Conservation (phyloP, 2,888 invertebrate genomes). For the Acronicta aceris region DNA sequence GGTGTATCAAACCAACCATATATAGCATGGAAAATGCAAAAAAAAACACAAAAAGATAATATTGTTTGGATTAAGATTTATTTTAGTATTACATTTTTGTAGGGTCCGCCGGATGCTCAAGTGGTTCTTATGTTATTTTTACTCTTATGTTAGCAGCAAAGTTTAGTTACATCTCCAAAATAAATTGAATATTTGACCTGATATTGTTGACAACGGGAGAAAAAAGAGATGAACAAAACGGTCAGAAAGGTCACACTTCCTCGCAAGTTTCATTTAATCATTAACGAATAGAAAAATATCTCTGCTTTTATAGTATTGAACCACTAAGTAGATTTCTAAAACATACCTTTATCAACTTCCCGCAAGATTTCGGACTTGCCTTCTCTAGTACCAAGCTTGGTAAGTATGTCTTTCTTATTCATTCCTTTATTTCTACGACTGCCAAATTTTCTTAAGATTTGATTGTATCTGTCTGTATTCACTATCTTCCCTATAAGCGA, state of each 20-base stretch:
- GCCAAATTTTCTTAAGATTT: not conserved
- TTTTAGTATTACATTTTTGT: too few species aligned
- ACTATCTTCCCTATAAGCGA: slow-evolving; percentile 8
- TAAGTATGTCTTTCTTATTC: slow-evolving; percentile 3
- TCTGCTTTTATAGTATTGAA: not conserved
- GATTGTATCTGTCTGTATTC: not conserved
- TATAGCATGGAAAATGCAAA: too few species aligned
- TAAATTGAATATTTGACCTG: too few species aligned
- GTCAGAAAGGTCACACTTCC: not conserved
- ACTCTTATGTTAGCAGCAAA: too few species aligned
- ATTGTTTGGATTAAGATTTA: too few species aligned
- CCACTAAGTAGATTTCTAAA: not conserved
- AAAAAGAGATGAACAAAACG: not conserved
- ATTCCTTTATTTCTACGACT: not conserved
- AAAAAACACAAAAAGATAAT: too few species aligned
- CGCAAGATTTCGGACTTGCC: slow-evolving; percentile 6
- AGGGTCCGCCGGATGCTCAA: too few species aligned
- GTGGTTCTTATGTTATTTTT: too few species aligned
- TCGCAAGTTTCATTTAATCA: not conserved
- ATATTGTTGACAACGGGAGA: not conserved
- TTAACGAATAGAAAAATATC: not conserved
- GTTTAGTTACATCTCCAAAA: too few species aligned
- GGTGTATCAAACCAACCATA: too few species aligned
- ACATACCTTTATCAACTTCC: slow-evolving; percentile 8
- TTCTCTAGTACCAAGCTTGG: not conserved